Base-by-base conservation (phyloP, 2,888 invertebrate genomes). In the Rapana venosa region DNA sequence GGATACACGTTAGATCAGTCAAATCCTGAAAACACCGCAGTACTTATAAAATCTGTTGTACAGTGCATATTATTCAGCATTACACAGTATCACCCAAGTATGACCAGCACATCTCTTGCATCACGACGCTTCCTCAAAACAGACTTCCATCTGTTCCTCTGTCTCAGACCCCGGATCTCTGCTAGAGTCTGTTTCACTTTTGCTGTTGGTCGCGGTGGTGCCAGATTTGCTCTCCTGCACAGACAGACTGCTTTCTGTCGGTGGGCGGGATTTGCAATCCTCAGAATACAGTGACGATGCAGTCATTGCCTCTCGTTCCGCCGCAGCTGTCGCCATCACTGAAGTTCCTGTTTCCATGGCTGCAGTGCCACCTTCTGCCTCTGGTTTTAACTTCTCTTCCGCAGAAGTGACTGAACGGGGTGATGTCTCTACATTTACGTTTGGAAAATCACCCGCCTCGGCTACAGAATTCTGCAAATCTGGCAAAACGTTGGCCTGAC, bases 61-160 rank as follows among this genome's bases (percentile, higher is more conserved):
- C 81, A 36, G 47, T 83, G 81, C 81, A 83, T 83, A 79, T 32
- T 0, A 15, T 47, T 6, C 11, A 15, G 47, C 32, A 22, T 36
- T 83, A 83, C 26, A 83, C 36, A 83, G 26, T 36, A 26, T 47
- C 47, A 47, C 32, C 35, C 15, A 32, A 32, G 47, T 47, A 47
- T 47, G 47, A 47, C 47, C 47, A 47, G 47, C 47, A 47, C 47
- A 47, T 47, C 47, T 47, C 8, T 47, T 47, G 47, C 47, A 47
- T 47, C 47, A 47, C 47, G 47, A 47, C 47, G 30, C 5, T 15
- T 79, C 77, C 35, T 79, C 32, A 79, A 26, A 26, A 79, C 32
- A 83, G 22, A 83, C 32, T 32, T 79, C 81, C 81, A 79, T 79
- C 13, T 79, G 32, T 32, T 79, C 77, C 32, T 79, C 77, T 35